A percentile compares a stretch with the other conserved stretches of the same genome.
phyloP scores from a whole-genome alignment of 2,113 vertebrate genomes.

The Bos javanicus region DNA sequence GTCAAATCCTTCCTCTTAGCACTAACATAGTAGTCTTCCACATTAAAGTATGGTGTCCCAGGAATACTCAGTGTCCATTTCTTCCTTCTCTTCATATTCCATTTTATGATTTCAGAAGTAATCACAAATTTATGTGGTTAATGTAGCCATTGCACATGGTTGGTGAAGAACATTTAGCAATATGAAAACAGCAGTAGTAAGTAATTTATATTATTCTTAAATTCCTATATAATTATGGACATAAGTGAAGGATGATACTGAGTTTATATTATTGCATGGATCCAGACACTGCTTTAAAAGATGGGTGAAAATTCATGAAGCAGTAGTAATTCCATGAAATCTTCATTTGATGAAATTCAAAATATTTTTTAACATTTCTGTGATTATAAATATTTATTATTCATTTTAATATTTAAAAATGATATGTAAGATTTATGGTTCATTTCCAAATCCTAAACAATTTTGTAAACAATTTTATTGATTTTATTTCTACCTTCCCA shows the following conservation, averaged over 20 bases:
- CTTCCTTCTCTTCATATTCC: background rate
- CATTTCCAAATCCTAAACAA: background rate
- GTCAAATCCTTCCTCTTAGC: background rate
- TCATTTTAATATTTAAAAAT: background rate
- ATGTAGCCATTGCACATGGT: background rate
- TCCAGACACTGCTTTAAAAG: background rate
- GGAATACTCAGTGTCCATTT: background rate
- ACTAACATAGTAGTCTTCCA: background rate
- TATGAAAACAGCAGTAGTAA: background rate
- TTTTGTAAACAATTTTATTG: background rate
- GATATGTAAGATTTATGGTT: background rate
- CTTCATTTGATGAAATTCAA: background rate
- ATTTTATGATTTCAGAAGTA: background rate
- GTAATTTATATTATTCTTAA: background rate
- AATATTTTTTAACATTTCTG: background rate
- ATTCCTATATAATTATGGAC: background rate
- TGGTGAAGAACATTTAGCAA: background rate
- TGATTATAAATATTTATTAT: background rate
- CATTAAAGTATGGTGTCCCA: background rate
- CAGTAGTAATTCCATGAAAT: background rate
- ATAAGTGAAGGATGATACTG: background rate
- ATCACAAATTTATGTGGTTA: background rate
- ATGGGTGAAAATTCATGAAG: background rate
- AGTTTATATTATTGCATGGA: background rate
- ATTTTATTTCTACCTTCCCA: background rate